Conservation (phyloP, 2,797 vertebrate species). For the Stomatorhinus walkeri region DNA sequence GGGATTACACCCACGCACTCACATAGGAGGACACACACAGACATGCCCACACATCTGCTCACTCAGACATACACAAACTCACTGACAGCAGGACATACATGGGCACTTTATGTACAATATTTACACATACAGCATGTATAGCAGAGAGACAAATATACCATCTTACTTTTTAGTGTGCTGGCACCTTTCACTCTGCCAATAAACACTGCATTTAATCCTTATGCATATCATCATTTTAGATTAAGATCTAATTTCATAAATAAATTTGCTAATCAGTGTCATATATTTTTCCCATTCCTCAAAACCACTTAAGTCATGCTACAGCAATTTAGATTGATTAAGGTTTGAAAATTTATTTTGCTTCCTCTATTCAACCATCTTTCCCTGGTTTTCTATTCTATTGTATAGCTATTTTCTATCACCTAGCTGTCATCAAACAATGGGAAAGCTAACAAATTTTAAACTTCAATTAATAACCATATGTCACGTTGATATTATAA, state of each 20-base stretch:
- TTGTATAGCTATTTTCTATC: neutral
- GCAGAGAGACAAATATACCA: neutral
- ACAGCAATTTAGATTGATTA: neutral
- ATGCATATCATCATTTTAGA: neutral
- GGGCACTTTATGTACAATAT: neutral
- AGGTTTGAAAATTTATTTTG: neutral
- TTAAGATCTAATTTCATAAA: neutral
- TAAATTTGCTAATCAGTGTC: neutral
- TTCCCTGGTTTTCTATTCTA: neutral
- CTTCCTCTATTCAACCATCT: neutral
- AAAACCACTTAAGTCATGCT: neutral
- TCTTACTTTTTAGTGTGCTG: neutral
- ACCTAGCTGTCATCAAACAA: neutral
- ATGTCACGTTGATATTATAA: neutral
- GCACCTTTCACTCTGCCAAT: neutral
- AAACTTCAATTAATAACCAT: neutral
- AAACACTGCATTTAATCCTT: neutral
- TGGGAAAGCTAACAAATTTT: neutral
- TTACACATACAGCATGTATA: neutral
- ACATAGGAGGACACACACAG: slow-evolving; percentile 11
- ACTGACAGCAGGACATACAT: neutral
- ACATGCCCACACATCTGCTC: slow-evolving; percentile 3
- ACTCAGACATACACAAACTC: neutral
- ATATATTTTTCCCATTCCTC: neutral
- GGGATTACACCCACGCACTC: neutral